Conservation (phyloP, 2,888 invertebrate species). For the Parnassius mnemosyne region DNA sequence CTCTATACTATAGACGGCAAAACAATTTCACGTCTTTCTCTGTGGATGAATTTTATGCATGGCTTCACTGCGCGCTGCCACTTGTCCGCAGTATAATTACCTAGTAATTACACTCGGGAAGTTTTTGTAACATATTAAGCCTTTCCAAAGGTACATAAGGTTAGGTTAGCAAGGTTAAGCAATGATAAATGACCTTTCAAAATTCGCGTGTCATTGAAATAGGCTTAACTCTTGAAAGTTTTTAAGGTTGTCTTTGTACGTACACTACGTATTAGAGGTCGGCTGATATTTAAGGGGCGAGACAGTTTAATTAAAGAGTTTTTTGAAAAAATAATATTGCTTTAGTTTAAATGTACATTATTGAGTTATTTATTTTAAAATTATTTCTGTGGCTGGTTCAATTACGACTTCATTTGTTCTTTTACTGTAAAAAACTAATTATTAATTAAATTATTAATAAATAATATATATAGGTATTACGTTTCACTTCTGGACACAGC, state of each 20-base stretch:
- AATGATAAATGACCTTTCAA: conserved; percentile 13
- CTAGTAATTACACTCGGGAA: conserved; percentile 5
- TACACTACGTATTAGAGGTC: conserved; percentile 8
- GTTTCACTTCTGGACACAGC: no score
- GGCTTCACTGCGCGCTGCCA: conserved; percentile 2
- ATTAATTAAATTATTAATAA: no score
- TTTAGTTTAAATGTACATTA: no score
- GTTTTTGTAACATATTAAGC: conserved; percentile 3
- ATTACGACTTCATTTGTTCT: no score
- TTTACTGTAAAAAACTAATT: no score
- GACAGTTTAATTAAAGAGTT: not conserved
- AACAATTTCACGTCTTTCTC: conserved; percentile 12
- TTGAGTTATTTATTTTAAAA: no score
- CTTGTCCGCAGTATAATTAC: not conserved
- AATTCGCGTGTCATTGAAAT: conserved; percentile 4
- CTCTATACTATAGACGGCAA: not conserved
- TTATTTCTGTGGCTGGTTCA: no score
- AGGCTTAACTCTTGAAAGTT: not conserved
- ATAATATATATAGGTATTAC: no score
- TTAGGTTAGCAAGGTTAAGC: not conserved
- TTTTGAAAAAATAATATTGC: no score
- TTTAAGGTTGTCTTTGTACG: conserved; percentile 1
- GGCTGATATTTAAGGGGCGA: not conserved
- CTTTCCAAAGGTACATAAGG: not conserved
- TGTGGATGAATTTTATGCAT: conserved; percentile 13